Conservation (phyloP, 2,888 invertebrate genomes). For the Chloroclystis v-ata region DNA sequence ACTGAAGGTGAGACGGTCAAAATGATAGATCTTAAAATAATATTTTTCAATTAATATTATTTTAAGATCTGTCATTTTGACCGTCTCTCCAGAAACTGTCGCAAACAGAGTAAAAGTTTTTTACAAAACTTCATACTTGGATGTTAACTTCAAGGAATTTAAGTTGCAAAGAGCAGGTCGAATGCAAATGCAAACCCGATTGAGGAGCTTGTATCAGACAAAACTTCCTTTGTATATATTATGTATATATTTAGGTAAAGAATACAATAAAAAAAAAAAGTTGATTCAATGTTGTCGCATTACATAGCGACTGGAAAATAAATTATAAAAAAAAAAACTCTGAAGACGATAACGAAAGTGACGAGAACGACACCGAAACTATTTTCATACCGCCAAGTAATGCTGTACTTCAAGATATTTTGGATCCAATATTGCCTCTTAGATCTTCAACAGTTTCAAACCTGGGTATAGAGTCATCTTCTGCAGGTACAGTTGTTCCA, state of each 20-base stretch:
- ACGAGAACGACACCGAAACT: conserved; percentile 18
- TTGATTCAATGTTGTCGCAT: too few relatives aligned
- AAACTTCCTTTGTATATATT: background rate
- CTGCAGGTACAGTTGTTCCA: conserved; percentile 7
- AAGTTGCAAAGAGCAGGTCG: background rate
- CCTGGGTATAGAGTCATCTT: conserved; percentile 13
- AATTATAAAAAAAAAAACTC: conserved; percentile 19
- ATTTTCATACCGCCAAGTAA: conserved; percentile 11
- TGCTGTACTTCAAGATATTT: conserved; percentile 18
- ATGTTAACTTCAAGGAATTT: background rate
- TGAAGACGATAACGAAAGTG: conserved; percentile 20
- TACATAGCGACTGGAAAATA: too few relatives aligned
- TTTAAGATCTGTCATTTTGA: too few relatives aligned
- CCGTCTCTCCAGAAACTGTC: background rate
- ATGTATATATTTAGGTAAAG: too few relatives aligned
- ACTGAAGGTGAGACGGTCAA: background rate
- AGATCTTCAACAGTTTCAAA: conserved; percentile 13
- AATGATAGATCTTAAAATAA: background rate
- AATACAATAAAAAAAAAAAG: too few relatives aligned
- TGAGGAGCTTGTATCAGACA: background rate
- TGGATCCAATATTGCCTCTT: conserved; percentile 6
- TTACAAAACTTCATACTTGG: background rate
- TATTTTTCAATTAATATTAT: background rate
- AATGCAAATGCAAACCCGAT: background rate
- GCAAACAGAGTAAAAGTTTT: background rate